Conservation (phyloP, 92 coral and sea anemone species). For the Isaurus tuberculatus region DNA sequence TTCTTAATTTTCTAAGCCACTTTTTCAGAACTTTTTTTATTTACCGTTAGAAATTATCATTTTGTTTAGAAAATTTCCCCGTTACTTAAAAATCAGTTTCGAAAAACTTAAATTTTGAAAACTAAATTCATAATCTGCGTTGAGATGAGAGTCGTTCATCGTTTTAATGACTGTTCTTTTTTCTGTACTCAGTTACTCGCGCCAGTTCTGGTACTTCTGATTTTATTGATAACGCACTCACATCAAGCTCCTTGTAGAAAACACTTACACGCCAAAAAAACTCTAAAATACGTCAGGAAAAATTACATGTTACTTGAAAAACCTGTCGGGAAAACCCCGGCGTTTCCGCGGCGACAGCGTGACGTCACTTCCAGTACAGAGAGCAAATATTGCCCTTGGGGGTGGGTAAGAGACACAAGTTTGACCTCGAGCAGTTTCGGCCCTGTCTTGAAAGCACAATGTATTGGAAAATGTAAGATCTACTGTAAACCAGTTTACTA, state of each 20-base stretch:
- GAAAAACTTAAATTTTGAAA: too few relatives aligned
- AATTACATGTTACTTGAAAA: constrained; percentile 20
- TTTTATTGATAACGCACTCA: constrained; percentile 10
- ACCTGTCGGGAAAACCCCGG: background rate
- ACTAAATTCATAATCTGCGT: background rate
- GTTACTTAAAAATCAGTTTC: too few relatives aligned
- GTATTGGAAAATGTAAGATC: constrained; percentile 23
- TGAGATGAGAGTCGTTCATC: background rate
- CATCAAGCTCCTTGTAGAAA: constrained; percentile 24
- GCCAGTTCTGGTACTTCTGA: background rate
- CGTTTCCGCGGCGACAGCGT: constrained; percentile 29
- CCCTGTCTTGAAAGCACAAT: constrained; percentile 5
- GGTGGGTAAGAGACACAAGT: constrained; percentile 28
- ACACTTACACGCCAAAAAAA: background rate
- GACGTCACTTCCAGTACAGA: constrained; percentile 16
- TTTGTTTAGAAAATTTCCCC: too few relatives aligned
- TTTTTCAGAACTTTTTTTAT: too few relatives aligned
- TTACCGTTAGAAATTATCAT: too few relatives aligned
- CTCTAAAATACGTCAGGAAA: background rate
- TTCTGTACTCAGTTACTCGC: background rate
- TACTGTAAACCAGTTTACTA: constrained; percentile 27
- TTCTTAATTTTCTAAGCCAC: too few relatives aligned
- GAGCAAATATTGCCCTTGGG: constrained; percentile 36
- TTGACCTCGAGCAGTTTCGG: background rate
- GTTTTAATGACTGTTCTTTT: background rate